Percentiles rank a stretch among this genome's conserved stretches.
Conservation (phyloP, 1,140 invertebrate genomes). For the Steinernema feltiae region DNA sequence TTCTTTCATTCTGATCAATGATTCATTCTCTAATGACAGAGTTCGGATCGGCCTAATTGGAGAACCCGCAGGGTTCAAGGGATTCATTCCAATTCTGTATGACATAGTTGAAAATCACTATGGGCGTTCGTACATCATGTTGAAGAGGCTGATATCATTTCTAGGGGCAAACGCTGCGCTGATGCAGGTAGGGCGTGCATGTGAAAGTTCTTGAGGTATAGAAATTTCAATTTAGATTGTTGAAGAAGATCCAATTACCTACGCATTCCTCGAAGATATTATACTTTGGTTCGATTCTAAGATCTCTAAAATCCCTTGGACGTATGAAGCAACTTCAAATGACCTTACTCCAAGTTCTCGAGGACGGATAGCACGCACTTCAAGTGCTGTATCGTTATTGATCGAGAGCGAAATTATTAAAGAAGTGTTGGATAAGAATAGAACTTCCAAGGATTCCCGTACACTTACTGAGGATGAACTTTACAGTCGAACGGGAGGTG, state of each 20-base stretch:
- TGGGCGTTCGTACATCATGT: background rate
- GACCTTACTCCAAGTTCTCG: background rate
- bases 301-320: background rate
- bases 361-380: no score
- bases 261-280: background rate
- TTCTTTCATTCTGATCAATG: background rate
- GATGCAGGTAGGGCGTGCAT: background rate
- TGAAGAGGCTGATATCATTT: background rate
- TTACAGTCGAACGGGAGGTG: no score
- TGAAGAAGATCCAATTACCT: background rate
- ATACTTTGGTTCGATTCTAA: background rate
- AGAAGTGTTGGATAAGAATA: no score
- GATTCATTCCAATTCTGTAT: background rate
- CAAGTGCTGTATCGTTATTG: no score
- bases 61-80: background rate
- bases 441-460: no score
- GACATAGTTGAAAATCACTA: background rate
- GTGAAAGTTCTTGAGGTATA: background rate
- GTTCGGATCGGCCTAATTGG: background rate
- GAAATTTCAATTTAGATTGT: no score
- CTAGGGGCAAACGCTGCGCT: background rate
- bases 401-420: no score
- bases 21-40: background rate
- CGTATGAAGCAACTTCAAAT: background rate
- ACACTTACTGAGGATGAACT: no score